Conservation (phyloP, 2,797 vertebrate genomes). For the Acridotheres tristis region DNA sequence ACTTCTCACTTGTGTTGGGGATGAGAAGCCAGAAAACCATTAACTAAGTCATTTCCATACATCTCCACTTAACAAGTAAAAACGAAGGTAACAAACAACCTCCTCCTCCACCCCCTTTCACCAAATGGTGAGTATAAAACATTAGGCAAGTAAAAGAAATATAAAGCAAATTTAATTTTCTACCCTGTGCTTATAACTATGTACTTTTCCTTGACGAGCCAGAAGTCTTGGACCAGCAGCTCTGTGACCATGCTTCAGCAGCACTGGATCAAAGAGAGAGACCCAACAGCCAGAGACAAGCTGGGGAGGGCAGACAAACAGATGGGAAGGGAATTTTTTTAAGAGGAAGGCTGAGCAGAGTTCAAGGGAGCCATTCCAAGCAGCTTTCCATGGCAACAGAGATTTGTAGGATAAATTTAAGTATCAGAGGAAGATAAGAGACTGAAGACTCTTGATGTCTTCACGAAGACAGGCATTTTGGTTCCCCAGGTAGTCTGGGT, state of each 20-base stretch:
- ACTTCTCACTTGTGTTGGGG: not conserved
- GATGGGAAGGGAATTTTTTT: not conserved
- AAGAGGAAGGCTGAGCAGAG: not conserved
- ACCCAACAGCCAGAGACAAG: not conserved
- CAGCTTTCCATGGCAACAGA: slow-evolving; percentile 27
- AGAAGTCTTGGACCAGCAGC: not conserved
- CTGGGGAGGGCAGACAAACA: not conserved
- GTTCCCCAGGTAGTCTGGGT: not conserved
- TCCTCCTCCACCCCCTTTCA: slow-evolving; percentile 54
- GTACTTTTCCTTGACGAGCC: not conserved
- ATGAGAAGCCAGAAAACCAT: slow-evolving; percentile 45
- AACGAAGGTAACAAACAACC: slow-evolving; percentile 30
- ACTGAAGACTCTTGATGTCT: not conserved
- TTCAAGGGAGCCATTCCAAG: not conserved
- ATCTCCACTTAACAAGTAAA: slow-evolving; percentile 15
- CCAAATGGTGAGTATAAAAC: slow-evolving; percentile 51
- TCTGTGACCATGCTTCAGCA: not conserved
- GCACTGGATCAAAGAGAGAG: not conserved
- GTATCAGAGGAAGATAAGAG: not conserved
- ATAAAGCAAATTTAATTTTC: not conserved
- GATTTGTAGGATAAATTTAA: not conserved
- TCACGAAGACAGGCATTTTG: not conserved
- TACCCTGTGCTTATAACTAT: not conserved
- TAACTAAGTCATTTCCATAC: slow-evolving; percentile 35
- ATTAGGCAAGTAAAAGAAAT: slow-evolving; percentile 38